Evolutionary conservation across 2,113 vertebrate genomes (phyloP), one percentile per base, ranked within the genome.

Genomic region (Aviceda subcristata): DNA sequence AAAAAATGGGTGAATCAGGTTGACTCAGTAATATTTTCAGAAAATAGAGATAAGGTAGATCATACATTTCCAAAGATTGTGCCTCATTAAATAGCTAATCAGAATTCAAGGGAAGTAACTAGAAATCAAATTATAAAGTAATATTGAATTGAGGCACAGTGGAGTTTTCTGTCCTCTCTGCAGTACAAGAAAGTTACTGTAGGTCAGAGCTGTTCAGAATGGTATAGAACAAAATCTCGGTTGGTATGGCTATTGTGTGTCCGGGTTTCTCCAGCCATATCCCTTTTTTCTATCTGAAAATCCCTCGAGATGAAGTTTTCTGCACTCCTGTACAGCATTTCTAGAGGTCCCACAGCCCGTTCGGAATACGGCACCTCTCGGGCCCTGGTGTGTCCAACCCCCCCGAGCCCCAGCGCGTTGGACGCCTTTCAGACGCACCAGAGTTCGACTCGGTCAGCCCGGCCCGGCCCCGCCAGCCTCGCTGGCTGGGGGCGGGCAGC

Each of bases 371-470:
- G 7, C 29, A 56, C 27, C 36, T 39, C 18, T 32, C 5, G 36
- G 32, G 14, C 39, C 56, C 32, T 12, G 20, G 6, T 20, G 11
- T 9, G 32, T 39, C 20, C 26, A 60, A 60, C 50, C 6, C 45
- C 36, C 66, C 55, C 34, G 26, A 3, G 43, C 14, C 17, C n/a
- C 12, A 6, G 36, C 15, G 24, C 14, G 2, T 20, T 41, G 45
- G 38, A 9, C 43, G 20, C 17, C 12, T 68, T 77, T 74, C 46
- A 38, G 38, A 11, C 43, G 41, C 13, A 32, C 19, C 51, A 17
- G 46, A 29, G 29, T 22, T 68, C 48, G 39, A 3, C 0, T 0
- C 22, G 8, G 4, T 41, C 17, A 2, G 6, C 41, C 34, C 26
- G 76, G 13, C 29, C 41, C 41, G 41, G 34, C 29, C 11, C 41